Evolutionary conservation across 2,113 vertebrate species (phyloP).

Genomic region (human (Homo sapiens)): DNA sequence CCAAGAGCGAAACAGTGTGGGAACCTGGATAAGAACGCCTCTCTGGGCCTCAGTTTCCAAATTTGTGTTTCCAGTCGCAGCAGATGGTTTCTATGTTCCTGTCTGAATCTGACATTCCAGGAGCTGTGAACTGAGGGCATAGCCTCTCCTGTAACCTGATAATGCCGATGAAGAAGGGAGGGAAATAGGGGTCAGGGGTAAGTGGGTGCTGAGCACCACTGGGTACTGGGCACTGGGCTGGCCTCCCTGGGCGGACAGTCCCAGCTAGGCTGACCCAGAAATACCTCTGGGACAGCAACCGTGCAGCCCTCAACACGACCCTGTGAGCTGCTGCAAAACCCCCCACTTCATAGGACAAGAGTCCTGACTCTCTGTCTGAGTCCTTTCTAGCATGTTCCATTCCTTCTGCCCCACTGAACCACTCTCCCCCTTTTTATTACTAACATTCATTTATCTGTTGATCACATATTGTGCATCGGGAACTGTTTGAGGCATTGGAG

Average conservation of each 20-base stretch:
- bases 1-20: neutral
- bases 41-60: constrained; percentile 32
- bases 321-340: neutral
- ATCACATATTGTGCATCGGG: neutral
- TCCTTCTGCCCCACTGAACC: neutral
- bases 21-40: neutral
- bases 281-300: neutral
- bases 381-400: neutral
- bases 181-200: neutral
- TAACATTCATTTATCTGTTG: neutral
- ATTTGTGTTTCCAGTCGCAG: neutral
- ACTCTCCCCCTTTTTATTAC: neutral
- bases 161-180: neutral
- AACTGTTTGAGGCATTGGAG: neutral
- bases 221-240: neutral
- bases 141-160: neutral
- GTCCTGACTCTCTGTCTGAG: neutral
- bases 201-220: neutral
- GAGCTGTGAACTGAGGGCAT: neutral
- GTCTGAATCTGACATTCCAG: neutral
- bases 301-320: neutral
- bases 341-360: neutral
- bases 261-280: neutral
- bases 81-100: neutral
- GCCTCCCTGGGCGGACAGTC: neutral